phyloP scores from a whole-genome alignment of 2,888 invertebrate genomes.

The Heliconius erato region DNA sequence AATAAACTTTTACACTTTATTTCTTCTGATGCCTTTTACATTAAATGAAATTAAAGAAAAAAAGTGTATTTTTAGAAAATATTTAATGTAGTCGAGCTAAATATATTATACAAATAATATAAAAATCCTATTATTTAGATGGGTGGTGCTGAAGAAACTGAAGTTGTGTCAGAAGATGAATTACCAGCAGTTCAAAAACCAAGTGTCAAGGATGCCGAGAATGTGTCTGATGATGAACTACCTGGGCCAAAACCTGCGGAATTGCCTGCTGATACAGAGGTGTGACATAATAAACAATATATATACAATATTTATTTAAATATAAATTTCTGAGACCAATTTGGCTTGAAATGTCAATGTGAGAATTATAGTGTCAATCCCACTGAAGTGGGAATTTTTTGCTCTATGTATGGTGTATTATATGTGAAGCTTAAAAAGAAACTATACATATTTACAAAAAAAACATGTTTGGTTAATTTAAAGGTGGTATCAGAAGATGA shows the following conservation, averaged over 20 bases:
- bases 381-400: too few species aligned
- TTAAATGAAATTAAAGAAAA: not conserved
- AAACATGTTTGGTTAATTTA: conserved; percentile 28
- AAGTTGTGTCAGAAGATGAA: conserved; percentile 94
- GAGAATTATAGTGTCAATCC: too few species aligned
- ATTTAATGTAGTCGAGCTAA: not conserved
- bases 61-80: not conserved
- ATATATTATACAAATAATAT: not conserved
- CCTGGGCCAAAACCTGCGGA: conserved; percentile 90
- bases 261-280: conserved; percentile 90
- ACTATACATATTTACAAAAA: not conserved
- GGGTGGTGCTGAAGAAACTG: conserved; percentile 90
- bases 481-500: conserved; percentile 93
- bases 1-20: too few species aligned
- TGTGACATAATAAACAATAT: conserved; percentile 52
- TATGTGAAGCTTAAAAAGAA: too few species aligned
- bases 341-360: too few species aligned
- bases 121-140: conserved; percentile 59
- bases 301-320: too few species aligned
- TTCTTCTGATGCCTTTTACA: not conserved
- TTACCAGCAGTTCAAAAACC: conserved; percentile 90
- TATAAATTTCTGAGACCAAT: too few species aligned
- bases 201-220: conserved; percentile 93
- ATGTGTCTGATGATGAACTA: conserved; percentile 91
- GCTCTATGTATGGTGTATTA: too few species aligned